Evolutionary conservation across 2,113 vertebrate genomes (phyloP), one percentile per base, ranked within the genome.

Genomic region (Mesoclemmys tuberculata): DNA sequence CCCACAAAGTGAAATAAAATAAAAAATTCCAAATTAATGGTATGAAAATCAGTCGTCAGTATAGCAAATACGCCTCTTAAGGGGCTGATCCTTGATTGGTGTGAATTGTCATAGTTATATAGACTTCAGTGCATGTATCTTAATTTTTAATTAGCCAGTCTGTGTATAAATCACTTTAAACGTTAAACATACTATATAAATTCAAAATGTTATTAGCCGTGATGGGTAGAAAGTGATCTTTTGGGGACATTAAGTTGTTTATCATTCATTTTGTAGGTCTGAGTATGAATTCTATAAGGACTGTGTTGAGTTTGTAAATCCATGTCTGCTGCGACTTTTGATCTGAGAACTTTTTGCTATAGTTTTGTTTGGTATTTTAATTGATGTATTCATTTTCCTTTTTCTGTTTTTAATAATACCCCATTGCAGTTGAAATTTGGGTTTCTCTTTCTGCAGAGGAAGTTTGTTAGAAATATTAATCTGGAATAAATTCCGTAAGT

Each of bases 361-460:
- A 89, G 89, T 97, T 98, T 98, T 92, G 79, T 89, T 95, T 3
- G 75, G 94, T 96, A 97, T 98, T 98, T 97, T 91, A 97, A 97
- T 87, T 88, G 94, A 84, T 82, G 64, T 92, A 95, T 94, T 95
- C 88, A 93, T 29, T 95, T 96, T 94, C 85, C 87, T 77, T 91
- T 96, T 85, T 88, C 46, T 94, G 74, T 88, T 93, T 85, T 79
- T 88, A 85, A 89, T 92, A 90, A 92, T 84, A 87, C 21, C n/a
- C 54, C 41, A 74, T 91, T 91, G 41, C 77, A 79, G 44, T 79
- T 80, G 52, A 91, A 84, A 19, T 61, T 35, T 88, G 49, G 48
- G 31, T 54, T 91, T 85, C 74, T 78, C 44, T 95, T 78, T 64
- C 31, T 35, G 31, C 61, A 64, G 7, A 46, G 89, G 84, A 64